Evolutionary conservation across 2,113 vertebrate species (phyloP).

Genomic region (Gobio gobio): DNA sequence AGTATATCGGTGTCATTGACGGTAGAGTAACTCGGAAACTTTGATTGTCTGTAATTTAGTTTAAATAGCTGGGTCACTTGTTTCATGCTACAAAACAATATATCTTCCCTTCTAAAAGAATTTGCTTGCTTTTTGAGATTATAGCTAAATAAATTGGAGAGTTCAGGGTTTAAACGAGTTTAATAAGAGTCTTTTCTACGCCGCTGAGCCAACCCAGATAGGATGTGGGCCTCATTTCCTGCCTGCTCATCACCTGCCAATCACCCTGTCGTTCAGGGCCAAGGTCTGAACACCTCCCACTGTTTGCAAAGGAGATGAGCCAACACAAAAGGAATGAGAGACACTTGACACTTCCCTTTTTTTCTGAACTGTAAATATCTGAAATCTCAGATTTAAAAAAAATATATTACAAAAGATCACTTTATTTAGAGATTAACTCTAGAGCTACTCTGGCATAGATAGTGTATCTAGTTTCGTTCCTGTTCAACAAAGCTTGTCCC

Average conservation of each 20-base stretch:
- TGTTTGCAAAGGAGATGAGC: conserved; percentile 12
- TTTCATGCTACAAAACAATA: conserved; percentile 17
- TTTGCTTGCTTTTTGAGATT: conserved; percentile 15
- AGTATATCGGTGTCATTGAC: not conserved
- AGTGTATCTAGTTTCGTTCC: not conserved
- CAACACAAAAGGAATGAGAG: not conserved
- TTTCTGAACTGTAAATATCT: not conserved
- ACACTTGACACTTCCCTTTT: not conserved
- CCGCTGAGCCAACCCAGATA: conserved; percentile 43
- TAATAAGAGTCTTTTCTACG: conserved; percentile 38
- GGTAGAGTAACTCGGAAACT: not conserved
- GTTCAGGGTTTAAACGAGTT: conserved; percentile 11
- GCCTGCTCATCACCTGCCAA: conserved; percentile 50
- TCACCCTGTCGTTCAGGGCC: conserved; percentile 49
- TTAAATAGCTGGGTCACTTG: conserved; percentile 18
- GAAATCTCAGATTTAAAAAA: not conserved
- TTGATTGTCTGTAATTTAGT: not conserved
- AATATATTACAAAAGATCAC: not conserved
- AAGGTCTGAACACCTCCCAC: conserved; percentile 24
- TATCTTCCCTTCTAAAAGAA: conserved; percentile 7
- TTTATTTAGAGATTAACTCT: not conserved
- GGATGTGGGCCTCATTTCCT: conserved; percentile 61
- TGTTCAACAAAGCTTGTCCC: conserved; percentile 19
- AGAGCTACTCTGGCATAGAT: conserved; percentile 4
- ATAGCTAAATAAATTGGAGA: conserved; percentile 12